A percentile compares a stretch with the other conserved stretches of the same genome.
Evolutionary conservation across 2,113 vertebrate species (phyloP).

Genomic region (Sterna hirundo): DNA sequence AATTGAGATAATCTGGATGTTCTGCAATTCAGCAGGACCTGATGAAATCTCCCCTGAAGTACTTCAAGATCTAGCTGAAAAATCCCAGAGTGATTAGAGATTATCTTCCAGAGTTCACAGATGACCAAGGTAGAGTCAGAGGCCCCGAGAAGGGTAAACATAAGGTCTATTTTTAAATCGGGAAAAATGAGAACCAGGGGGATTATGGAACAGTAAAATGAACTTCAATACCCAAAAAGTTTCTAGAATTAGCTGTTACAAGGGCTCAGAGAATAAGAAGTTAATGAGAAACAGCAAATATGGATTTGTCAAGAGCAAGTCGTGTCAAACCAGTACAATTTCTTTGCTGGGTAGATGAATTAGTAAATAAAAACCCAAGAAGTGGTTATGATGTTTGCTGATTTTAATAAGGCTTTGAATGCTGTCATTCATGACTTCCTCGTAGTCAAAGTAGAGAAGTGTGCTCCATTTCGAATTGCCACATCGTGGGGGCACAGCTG

Average conservation of each 20-base stretch:
- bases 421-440: background rate
- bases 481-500: background rate
- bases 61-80: conserved; percentile 16
- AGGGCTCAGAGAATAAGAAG: conserved; percentile 50
- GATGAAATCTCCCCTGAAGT: conserved; percentile 48
- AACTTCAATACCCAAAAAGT: conserved; percentile 42
- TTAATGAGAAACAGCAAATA: conserved; percentile 62
- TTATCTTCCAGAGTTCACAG: conserved; percentile 49
- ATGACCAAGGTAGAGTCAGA: conserved; percentile 59
- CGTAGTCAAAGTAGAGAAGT: rapidly evolving
- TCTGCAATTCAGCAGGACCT: conserved; percentile 43
- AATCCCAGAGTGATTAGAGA: conserved; percentile 36
- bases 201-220: conserved; percentile 59
- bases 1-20: conserved; percentile 33
- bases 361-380: background rate
- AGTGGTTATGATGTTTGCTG: background rate
- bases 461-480: background rate
- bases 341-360: background rate
- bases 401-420: background rate
- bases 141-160: conserved; percentile 51
- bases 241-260: conserved; percentile 65
- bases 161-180: conserved; percentile 48
- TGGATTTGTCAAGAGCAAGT: conserved; percentile 47
- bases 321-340: background rate
- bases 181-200: conserved; percentile 53